Evolutionary conservation across 2,113 vertebrate species (phyloP).

Genomic region (Phalacrocorax aristotelis): DNA sequence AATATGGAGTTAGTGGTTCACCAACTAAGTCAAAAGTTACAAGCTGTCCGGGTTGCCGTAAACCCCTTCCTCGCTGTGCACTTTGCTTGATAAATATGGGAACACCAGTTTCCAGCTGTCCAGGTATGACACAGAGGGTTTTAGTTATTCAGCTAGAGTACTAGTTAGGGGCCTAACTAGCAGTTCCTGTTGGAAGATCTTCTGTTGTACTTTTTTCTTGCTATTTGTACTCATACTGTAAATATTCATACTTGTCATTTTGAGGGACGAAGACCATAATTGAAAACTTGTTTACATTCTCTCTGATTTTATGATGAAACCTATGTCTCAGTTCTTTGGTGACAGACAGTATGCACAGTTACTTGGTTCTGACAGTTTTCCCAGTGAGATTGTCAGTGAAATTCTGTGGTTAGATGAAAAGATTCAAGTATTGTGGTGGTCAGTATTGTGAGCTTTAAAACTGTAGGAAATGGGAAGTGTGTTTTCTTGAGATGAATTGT

Average conservation of each 20-base stretch:
- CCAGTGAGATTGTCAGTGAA: background rate
- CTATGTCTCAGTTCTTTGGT: background rate
- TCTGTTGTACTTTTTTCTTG: background rate
- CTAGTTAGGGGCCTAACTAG: background rate
- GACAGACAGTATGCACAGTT: background rate
- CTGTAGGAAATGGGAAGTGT: background rate
- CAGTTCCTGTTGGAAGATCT: background rate
- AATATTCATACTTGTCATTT: background rate
- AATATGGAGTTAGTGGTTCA: conserved; percentile 95
- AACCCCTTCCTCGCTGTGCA: conserved; percentile 95
- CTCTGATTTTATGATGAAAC: background rate
- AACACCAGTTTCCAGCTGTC: conserved; percentile 93
- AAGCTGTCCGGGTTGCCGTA: conserved; percentile 96
- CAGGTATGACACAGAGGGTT: conserved; percentile 76
- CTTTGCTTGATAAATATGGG: conserved; percentile 99
- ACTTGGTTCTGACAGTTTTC: background rate
- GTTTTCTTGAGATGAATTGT: background rate
- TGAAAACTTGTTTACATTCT: background rate
- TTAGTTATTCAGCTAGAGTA: background rate
- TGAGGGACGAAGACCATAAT: background rate
- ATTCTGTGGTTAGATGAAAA: background rate
- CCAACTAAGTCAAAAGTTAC: conserved; percentile 99
- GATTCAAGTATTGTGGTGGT: background rate
- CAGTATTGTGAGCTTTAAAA: background rate
- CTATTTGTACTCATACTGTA: background rate